Conservation (phyloP, 2,113 vertebrate species). For the Lonchura striata region DNA sequence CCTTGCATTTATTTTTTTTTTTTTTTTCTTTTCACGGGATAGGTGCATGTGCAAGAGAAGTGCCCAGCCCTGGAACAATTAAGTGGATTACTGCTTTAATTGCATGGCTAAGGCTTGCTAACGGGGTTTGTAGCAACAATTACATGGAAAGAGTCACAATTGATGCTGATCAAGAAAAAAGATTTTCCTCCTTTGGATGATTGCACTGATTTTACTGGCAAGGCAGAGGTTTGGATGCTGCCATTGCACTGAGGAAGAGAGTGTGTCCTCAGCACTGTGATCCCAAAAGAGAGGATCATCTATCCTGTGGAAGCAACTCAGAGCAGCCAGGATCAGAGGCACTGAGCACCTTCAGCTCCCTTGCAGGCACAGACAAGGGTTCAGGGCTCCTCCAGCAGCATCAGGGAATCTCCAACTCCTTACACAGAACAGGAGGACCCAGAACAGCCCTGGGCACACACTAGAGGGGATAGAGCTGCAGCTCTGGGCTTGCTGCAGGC, state of each 20-base stretch:
- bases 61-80: neutral
- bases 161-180: neutral
- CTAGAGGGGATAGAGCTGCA: neutral
- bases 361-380: neutral
- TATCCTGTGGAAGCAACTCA: neutral
- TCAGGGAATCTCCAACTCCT: neutral
- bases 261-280: rapidly evolving
- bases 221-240: neutral
- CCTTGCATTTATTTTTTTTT: neutral
- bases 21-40: neutral
- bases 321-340: neutral
- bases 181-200: neutral
- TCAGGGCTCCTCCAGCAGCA: neutral
- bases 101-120: neutral
- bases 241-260: neutral
- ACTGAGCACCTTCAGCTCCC: neutral
- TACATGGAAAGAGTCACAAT: neutral
- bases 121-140: neutral
- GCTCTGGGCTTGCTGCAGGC: neutral
- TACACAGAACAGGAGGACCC: neutral
- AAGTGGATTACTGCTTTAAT: constrained; percentile 3
- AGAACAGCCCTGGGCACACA: neutral
- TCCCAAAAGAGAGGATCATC: neutral
- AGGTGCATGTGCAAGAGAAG: neutral
- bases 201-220: neutral